Evolutionary conservation across 2,113 vertebrate genomes (phyloP), one percentile per base, ranked within the genome.

Genomic region (Caracal caracal): DNA sequence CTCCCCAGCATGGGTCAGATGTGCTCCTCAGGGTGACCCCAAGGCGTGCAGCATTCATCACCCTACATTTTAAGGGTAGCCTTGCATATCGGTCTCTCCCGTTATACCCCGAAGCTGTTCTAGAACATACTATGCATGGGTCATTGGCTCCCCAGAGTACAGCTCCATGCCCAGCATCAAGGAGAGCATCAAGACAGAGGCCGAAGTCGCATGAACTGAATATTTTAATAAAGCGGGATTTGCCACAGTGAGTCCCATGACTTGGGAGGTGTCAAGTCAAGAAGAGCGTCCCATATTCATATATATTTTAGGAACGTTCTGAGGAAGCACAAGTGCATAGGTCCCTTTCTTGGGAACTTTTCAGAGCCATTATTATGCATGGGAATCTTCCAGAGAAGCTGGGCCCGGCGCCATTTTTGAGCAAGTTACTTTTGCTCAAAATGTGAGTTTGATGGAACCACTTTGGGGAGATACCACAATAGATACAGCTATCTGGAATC

Each of bases 351-450:
- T 26, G 43, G 43, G 24, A 76, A 47, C 0, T 9, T 51, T 22
- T 19, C n/a, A 17, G 0, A 63, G 10, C 15, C 5, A 0, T 30
- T 53, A 24, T 10, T 51, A 4, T 9, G 19, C 6, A 1, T 26
- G 47, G 33, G 8, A 35, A 66, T 24, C 13, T 10, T 63, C 10
- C 1, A 33, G 12, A 71, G 73, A n/a, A 63, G 70, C 49, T 61
- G 51, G 13, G 0, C 10, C 6, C 16, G 6, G 6, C 7, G 3
- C 47, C 1, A 0, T 65, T 20, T 1, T 15, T 37, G 2, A 43
- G 43, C 37, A 89, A 33, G 17, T 33, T 53, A 33, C 28, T 33
- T 43, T 30, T 33, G 3, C 61, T 51, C 40, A 24, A n/a, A 71
- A 63, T 5, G 20, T 9, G 12, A 33, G 3, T 59, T 20, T 49